Base-by-base conservation (phyloP, 2,888 invertebrate species). In the Hypomecis atomaria region DNA sequence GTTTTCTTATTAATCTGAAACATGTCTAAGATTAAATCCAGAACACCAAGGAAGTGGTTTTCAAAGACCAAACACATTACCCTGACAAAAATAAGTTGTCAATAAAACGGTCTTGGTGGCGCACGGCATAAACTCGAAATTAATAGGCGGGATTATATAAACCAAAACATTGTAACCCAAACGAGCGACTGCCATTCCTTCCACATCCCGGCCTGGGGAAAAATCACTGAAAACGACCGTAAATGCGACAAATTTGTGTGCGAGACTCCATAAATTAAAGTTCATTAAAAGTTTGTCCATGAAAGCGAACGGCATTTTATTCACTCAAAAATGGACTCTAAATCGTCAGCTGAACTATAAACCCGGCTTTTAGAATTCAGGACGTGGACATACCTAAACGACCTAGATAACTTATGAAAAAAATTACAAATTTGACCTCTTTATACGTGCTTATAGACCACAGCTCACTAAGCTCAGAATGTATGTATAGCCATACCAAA, bases 241-340 rank as follows among this genome's bases (percentile, higher is more conserved):
- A 85, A 88, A 87, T 81, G 83, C 85, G 87, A 88, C 89, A 87
- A 87, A 88, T 88, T 85, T 80, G 83, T 85, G 79, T 59, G 60
- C 64, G 65, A 71, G 74, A 73, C 78, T 82, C 78, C 81, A 87
- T 89, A 88, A 88, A 88, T 89, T 87, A 84, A 84, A 81, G 77
- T 88, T 87, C 87, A 88, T 89, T 89, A 89, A 88, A 87, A 86
- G 83, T 87, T 83, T 76, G 48, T 43, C 65, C 53, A 38, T 66
- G 78, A 61, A 72, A 74, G 74, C 76, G 77, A 79, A 73, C 56
- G 66, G 66, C 67, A 71, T 78, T 84, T 81, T 78, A 79, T 82
- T 81, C 79, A 76, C 49, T 57, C 59, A 84, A 87, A 84, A 79
- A 83, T 79, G 73, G 79, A 83, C 78, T 75, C 82, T 82, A 82